Percentiles rank a stretch among this genome's conserved stretches.
phyloP scores from a whole-genome alignment of 1,140 invertebrate species.

The Drosophila azteca region DNA sequence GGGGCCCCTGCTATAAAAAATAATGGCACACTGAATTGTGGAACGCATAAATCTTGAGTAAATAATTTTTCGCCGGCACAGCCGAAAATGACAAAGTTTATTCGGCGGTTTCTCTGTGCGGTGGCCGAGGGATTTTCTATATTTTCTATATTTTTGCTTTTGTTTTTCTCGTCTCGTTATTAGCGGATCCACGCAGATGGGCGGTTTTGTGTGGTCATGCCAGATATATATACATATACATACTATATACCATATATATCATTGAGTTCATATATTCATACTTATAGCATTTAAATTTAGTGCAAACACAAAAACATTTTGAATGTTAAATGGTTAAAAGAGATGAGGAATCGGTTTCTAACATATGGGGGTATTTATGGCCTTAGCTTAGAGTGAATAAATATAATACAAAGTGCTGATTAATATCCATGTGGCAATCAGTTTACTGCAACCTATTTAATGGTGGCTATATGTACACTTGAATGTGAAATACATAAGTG shows the following conservation, averaged over 20 bases:
- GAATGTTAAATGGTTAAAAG: constrained; percentile 3
- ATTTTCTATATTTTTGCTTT: neutral
- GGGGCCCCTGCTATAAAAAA: neutral
- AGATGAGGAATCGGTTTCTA: neutral
- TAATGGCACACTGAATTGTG: constrained; percentile 13
- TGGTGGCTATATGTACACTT: no score
- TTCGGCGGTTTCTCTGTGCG: constrained; percentile 48
- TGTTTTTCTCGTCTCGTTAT: constrained; percentile 11
- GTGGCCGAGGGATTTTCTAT: constrained; percentile 24
- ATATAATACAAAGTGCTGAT: no score
- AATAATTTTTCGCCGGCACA: constrained; percentile 46
- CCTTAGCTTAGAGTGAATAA: no score
- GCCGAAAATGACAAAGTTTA: constrained; percentile 63
- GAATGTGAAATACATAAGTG: no score
- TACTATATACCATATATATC: constrained; percentile 3
- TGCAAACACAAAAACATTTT: constrained; percentile 10
- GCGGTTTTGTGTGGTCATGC: constrained; percentile 43
- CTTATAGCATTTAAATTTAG: constrained; percentile 25
- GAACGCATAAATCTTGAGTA: constrained; percentile 59
- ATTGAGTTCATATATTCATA: constrained; percentile 4
- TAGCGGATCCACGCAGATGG: constrained; percentile 42
- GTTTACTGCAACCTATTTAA: no score
- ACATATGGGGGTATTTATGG: no score
- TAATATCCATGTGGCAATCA: no score
- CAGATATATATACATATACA: constrained; percentile 30